These are phyloP conservation scores for Tupaia chinensis DNA, from an alignment of 2,113 vertebrate genomes.

Conservation along the genomic window DNA sequence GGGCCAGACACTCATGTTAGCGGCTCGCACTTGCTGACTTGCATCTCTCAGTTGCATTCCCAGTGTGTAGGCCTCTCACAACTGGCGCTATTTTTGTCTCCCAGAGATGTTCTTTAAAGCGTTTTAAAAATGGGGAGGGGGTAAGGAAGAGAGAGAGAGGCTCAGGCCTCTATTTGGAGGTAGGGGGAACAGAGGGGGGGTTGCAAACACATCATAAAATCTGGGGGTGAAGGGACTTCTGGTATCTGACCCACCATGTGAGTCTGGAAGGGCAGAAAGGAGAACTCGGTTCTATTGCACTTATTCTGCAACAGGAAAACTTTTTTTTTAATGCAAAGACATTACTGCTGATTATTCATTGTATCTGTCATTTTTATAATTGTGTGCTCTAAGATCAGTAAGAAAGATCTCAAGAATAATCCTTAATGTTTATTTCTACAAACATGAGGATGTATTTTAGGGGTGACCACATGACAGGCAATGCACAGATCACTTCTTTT, in stretches of 20 bases:
- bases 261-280: conserved; percentile 29
- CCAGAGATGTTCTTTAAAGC: conserved; percentile 63
- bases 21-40: conserved; percentile 63
- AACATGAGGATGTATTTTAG: not conserved
- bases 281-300: not conserved
- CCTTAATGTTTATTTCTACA: not conserved
- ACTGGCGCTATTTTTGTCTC: conserved; percentile 59
- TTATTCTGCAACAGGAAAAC: conserved; percentile 56
- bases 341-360: not conserved
- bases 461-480: not conserved
- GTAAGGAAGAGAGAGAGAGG: not conserved
- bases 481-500: not conserved
- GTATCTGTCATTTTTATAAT: conserved; percentile 11
- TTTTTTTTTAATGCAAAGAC: not conserved
- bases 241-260: not conserved
- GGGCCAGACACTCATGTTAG: conserved; percentile 62
- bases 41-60: conserved; percentile 68
- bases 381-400: not conserved
- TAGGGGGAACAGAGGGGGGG: too few relatives aligned
- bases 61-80: conserved; percentile 79
- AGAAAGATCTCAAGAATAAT: not conserved
- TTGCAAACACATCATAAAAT: not conserved
- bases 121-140: conserved; percentile 68
- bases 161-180: not conserved
- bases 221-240: not conserved